A percentile compares a stretch with the other conserved stretches of the same genome.
Conservation (phyloP, 2,888 invertebrate genomes). For the Harpagoxenus sublaevis region DNA sequence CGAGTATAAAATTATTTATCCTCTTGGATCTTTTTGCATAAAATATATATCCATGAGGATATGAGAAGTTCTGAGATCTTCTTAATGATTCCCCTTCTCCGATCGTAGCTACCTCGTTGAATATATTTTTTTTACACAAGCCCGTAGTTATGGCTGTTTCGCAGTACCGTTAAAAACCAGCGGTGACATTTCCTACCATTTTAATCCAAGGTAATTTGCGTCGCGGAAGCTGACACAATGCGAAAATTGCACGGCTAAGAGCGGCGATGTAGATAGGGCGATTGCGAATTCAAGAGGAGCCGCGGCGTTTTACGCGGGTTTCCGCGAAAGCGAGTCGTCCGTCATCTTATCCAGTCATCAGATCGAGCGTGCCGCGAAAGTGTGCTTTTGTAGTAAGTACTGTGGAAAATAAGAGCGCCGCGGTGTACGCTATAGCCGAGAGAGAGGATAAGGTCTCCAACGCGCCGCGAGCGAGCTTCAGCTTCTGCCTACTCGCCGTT, state of each 20-base stretch:
- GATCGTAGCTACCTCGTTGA: not conserved
- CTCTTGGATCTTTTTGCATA: not conserved
- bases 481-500: slow-evolving; percentile 2
- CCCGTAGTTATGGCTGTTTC: not conserved
- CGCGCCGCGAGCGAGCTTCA: slow-evolving; percentile 18
- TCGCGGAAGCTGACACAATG: slow-evolving; percentile 29
- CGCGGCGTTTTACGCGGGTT: slow-evolving; percentile 38
- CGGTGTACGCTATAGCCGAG: not conserved
- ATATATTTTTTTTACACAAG: not conserved
- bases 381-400: not conserved
- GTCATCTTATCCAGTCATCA: slow-evolving; percentile 46
- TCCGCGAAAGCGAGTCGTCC: slow-evolving; percentile 19
- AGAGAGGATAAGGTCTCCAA: slow-evolving; percentile 8
- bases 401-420: not conserved
- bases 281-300: slow-evolving; percentile 25
- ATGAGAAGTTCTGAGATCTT: not conserved
- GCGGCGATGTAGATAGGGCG: slow-evolving; percentile 34
- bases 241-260: slow-evolving; percentile 18
- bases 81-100: not conserved
- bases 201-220: not conserved
- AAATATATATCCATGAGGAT: not conserved
- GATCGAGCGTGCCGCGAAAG: slow-evolving; percentile 24
- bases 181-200: slow-evolving; percentile 11
- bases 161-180: not conserved
- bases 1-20: not conserved